phyloP scores from a whole-genome alignment of 2,113 vertebrate species.

The Manacus vitellinus region DNA sequence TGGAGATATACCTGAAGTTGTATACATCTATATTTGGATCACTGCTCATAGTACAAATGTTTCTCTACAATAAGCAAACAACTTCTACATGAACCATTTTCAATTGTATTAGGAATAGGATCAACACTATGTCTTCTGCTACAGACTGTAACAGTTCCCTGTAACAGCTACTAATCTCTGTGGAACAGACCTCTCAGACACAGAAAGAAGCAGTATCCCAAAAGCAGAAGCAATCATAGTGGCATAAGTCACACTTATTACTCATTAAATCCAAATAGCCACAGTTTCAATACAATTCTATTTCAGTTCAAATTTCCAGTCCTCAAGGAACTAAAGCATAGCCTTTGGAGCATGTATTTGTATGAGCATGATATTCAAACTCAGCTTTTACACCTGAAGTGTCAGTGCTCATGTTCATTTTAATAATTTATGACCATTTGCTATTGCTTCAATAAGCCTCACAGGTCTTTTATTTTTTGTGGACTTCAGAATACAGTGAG shows the following conservation, averaged over 20 bases:
- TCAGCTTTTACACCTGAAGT: neutral
- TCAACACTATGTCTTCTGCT: neutral
- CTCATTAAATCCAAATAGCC: neutral
- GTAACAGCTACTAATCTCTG: neutral
- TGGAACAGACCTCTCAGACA: neutral
- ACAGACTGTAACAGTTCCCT: neutral
- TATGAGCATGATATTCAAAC: neutral
- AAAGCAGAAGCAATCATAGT: neutral
- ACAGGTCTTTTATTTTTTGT: neutral
- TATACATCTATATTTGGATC: neutral
- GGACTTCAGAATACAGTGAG: neutral
- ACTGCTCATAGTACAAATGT: neutral
- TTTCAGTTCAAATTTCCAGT: neutral
- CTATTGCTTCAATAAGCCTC: neutral
- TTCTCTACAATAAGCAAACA: neutral
- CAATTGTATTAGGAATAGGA: neutral
- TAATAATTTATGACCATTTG: neutral
- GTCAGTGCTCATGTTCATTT: neutral
- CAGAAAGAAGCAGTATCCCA: neutral
- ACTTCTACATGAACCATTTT: neutral
- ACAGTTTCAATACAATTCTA: neutral
- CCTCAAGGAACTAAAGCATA: neutral
- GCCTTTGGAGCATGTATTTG: neutral
- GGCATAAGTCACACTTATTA: neutral
- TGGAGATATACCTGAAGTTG: neutral